Base-by-base conservation (phyloP, 2,113 vertebrate species). In the Gavialis gangeticus region DNA sequence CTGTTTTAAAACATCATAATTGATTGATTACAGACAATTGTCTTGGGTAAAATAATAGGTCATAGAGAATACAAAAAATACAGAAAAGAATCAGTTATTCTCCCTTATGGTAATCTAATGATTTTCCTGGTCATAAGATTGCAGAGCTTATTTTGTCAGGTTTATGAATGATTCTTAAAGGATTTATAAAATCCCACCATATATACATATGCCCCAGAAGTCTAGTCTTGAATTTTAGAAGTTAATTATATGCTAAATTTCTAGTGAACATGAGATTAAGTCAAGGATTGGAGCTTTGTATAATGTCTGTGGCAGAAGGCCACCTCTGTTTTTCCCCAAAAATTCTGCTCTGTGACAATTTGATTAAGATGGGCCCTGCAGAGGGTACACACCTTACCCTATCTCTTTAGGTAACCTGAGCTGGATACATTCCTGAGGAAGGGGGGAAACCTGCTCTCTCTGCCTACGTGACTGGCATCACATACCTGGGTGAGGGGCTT, bases 151-250 rank as follows among this genome's bases (percentile, higher is more conserved):
- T 87, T 94, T 96, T 82, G 19, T 21, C 79, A 28, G 75, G 34
- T 77, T 85, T 87, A 79, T 69, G 58, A 69, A 67, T 24, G 56
- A 77, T 80, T 19, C 55, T 81, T 84, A 85, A 82, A 92, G 78
- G 46, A 64, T 88, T 93, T 93, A 69, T 85, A 89, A 87, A 91
- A 85, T 87, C 76, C 88, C 58, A 27, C 69, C 84, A 62, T 27
- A 30, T 55, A 86, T n/a, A 92, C 77, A 37, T 2, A 11, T 75
- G 37, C 17, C n/a, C 81, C 88, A 78, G 63, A 25, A 92, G 56
- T 78, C 86, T 93, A 19, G 66, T 60, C 80, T 91, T 94, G 67
- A 94, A 89, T 90, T 56, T 96, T 79, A 75, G 87, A 94, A 95
- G 64, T 85, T 94, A 94, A 67, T 95, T 79, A 71, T 27, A 63